Percentiles rank a stretch among this genome's conserved stretches.
These are phyloP conservation scores for Augochlora pura DNA, from an alignment of 1,140 invertebrate species.

Conservation along the genomic window DNA sequence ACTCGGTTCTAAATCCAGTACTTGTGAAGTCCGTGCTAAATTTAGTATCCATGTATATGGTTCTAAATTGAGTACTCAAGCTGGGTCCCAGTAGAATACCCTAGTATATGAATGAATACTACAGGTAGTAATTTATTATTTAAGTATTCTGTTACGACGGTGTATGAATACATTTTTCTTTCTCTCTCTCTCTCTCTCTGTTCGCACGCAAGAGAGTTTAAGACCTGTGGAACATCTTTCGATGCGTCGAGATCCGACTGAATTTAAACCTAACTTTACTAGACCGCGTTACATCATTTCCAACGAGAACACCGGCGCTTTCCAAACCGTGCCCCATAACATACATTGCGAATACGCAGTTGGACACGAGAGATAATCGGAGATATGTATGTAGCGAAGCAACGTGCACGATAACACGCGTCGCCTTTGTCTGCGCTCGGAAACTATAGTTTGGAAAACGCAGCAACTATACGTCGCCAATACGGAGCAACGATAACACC, in stretches of 20 bases:
- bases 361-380: not conserved
- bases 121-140: too few species aligned
- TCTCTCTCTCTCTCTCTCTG: too few species aligned
- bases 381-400: constrained; percentile 3
- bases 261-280: not conserved
- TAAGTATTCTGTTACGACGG: too few species aligned
- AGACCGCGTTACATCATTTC: not conserved
- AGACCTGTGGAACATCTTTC: not conserved
- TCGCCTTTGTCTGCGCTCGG: not conserved
- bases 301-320: constrained; percentile 5
- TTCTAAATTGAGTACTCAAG: too few species aligned
- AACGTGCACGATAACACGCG: not conserved
- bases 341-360: not conserved
- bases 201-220: too few species aligned
- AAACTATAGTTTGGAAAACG: constrained; percentile 21
- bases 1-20: too few species aligned
- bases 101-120: too few species aligned
- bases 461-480: not conserved
- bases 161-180: too few species aligned
- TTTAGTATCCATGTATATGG: too few species aligned
- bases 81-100: too few species aligned
- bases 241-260: not conserved
- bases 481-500: too few species aligned
- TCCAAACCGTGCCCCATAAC: not conserved
- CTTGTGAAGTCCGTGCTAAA: too few species aligned